Evolutionary conservation across 2,797 vertebrate species (phyloP), one percentile per base, ranked within the genome.

Genomic region (Danio choprae): DNA sequence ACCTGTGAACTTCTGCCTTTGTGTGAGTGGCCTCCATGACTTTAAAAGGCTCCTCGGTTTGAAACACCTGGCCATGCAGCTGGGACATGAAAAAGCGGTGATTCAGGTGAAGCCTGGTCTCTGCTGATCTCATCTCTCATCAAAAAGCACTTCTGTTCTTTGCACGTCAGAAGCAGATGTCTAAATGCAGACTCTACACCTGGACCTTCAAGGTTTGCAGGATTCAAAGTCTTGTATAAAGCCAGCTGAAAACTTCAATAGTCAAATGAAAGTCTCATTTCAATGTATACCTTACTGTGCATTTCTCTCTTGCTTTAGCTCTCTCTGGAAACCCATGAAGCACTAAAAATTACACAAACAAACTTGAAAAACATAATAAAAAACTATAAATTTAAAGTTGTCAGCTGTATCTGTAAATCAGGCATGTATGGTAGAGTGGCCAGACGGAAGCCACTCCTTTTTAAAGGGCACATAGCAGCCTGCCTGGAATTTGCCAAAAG

Each of bases 61-160:
- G 40, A 59, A 60, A 67, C 80, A 86, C 81, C 85, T 83, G 81
- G 72, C 48, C 29, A 44, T 65, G 59, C 85, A 86, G 81, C 83
- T 86, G 79, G 73, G 74, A 74, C 73, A 71, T 82, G 51, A 83
- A 85, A 83, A 77, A 51, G 63, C 44, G 41, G 53, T 60, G 56
- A 40, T 58, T 63, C 82, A 82, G 79, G 80, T 84, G 74, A 82
- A 75, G 63, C 68, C 69, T 11, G 74, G 73, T 53, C 46, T 74
- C 38, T 68, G 38, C 70, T 48, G 74, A 77, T 73, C 80, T 84
- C 67, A 64, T 60, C 70, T 76, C 70, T 81, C 84, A 87, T 85
- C 84, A 84, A 85, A 87, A 84, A 80, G 53, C 60, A 62, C 41
- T 76, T 81, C 63, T 73, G 68, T 58, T 60, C 74, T 73, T 62